These are phyloP conservation scores for Macrosteles quadrilineatus DNA, from an alignment of 1,140 invertebrate genomes.

Conservation along the genomic window DNA sequence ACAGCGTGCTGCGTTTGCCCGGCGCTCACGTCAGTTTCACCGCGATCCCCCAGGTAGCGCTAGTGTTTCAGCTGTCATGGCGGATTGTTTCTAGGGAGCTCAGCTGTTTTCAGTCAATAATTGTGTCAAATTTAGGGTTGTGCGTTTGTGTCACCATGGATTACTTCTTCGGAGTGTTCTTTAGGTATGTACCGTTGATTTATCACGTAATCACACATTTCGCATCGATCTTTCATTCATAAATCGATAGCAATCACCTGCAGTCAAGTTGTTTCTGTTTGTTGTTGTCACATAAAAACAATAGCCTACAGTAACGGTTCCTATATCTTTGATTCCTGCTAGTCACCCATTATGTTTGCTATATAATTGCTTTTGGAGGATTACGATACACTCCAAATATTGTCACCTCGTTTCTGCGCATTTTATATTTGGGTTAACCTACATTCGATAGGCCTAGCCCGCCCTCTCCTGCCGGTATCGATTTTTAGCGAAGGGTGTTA, in stretches of 20 bases:
- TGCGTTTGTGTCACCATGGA: constrained; percentile 7
- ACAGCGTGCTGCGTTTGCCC: background rate
- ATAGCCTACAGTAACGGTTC: no score
- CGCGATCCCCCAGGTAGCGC: background rate
- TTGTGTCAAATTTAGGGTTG: constrained; percentile 21
- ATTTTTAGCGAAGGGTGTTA: constrained; percentile 7
- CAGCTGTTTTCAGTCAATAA: constrained; percentile 25
- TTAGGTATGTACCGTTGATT: background rate
- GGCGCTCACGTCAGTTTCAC: background rate
- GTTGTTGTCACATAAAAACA: no score
- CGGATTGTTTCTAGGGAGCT: background rate
- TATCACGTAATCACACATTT: background rate
- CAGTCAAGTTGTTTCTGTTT: no score
- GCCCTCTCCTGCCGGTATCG: constrained; percentile 2
- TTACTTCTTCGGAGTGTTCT: background rate
- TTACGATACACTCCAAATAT: no score
- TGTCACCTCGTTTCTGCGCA: no score
- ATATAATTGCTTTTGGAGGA: no score
- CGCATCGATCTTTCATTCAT: background rate
- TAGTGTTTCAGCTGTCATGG: constrained; percentile 10
- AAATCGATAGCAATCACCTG: background rate
- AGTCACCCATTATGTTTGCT: no score
- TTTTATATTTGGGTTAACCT: background rate
- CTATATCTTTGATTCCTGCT: no score
- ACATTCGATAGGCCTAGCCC: constrained; percentile 9